phyloP scores from a whole-genome alignment of 2,113 vertebrate genomes.

The Cinclus mexicanus region DNA sequence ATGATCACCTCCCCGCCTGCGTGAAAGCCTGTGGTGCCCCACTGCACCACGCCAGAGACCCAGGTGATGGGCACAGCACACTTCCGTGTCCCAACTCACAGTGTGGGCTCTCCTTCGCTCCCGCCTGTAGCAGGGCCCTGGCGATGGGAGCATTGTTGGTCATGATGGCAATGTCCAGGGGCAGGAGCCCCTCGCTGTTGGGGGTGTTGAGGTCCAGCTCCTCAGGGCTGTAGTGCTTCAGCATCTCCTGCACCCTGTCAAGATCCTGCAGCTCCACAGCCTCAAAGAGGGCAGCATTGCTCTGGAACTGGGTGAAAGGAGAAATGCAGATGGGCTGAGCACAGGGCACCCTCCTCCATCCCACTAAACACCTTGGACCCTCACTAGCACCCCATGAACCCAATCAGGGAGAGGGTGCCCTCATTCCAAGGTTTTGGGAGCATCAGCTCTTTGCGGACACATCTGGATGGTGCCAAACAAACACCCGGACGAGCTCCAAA shows the following conservation, averaged over 20 bases:
- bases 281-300: slow-evolving; percentile 87
- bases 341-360: accelerated
- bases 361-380: neutral
- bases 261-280: slow-evolving; percentile 90
- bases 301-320: slow-evolving; percentile 78
- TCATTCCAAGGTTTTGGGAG: neutral
- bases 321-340: accelerated
- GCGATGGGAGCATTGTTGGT: slow-evolving; percentile 91
- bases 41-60: neutral
- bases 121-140: slow-evolving; percentile 82
- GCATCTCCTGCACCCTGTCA: slow-evolving; percentile 84
- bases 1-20: accelerated
- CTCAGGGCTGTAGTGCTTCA: slow-evolving; percentile 87
- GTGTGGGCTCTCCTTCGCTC: slow-evolving; percentile 90
- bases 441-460: neutral
- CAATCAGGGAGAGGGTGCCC: neutral
- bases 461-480: neutral
- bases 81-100: slow-evolving; percentile 75
- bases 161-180: slow-evolving; percentile 91
- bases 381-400: neutral
- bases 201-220: slow-evolving; percentile 93
- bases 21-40: accelerated
- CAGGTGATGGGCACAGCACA: accelerated
- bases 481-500: neutral
- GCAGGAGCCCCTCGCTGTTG: slow-evolving; percentile 89